phyloP scores from a whole-genome alignment of 2,797 vertebrate genomes.

The Kryptopterus vitreolus region DNA sequence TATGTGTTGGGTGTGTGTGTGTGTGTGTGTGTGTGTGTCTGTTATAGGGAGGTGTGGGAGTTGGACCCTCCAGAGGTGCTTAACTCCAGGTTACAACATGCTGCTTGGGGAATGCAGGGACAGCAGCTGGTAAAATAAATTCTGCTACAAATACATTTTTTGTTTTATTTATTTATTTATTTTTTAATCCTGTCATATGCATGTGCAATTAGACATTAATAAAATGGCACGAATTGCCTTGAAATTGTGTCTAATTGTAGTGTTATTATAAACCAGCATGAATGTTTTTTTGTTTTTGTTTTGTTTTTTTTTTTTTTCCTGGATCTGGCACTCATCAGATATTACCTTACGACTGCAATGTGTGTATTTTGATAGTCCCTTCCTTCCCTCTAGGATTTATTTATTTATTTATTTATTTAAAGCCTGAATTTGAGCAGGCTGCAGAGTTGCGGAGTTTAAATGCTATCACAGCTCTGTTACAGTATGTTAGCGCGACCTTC shows the following conservation, averaged over 20 bases:
- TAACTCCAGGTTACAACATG: constrained; percentile 76
- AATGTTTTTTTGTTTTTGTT: too few species aligned
- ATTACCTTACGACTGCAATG: not conserved
- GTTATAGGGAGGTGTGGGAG: constrained; percentile 73
- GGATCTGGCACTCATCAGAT: not conserved
- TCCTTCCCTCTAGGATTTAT: not conserved
- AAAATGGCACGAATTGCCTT: not conserved
- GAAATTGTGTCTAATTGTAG: constrained; percentile 9
- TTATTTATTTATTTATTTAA: not conserved
- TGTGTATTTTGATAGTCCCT: constrained; percentile 1
- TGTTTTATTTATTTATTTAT: not conserved
- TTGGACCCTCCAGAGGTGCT: constrained; percentile 77
- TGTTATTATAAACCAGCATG: not conserved
- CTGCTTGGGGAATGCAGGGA: constrained; percentile 73
- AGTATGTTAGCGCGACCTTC: constrained; percentile 36
- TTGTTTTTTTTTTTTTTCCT: too few species aligned
- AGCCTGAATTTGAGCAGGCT: constrained; percentile 18
- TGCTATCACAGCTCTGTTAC: constrained; percentile 17
- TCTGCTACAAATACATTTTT: not conserved
- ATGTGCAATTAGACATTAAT: not conserved
- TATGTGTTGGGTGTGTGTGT: too few species aligned
- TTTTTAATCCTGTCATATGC: not conserved
- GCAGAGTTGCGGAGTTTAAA: constrained; percentile 20
- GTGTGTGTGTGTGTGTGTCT: not conserved
- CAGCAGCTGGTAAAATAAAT: constrained; percentile 72